These are phyloP conservation scores for Rattus rattus DNA, from an alignment of 2,113 vertebrate genomes.

Conservation along the genomic window DNA sequence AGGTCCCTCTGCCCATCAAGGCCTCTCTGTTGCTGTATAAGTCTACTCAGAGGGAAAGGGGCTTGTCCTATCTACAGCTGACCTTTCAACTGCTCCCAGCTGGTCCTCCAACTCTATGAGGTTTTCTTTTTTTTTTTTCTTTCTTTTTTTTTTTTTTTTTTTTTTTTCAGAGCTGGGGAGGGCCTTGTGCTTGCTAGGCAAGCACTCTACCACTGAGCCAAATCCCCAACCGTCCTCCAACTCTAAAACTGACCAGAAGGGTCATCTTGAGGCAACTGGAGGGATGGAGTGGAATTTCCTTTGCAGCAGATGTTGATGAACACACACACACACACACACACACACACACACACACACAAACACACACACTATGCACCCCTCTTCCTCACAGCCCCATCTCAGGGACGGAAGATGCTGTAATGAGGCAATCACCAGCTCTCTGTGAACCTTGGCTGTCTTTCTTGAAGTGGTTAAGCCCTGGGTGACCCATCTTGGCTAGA, in stretches of 20 bases:
- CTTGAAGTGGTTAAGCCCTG: slow-evolving; percentile 55
- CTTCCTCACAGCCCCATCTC: neutral
- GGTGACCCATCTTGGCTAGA: slow-evolving; percentile 63
- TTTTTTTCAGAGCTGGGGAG: too few species aligned
- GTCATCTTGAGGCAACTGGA: slow-evolving; percentile 33
- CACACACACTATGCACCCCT: neutral
- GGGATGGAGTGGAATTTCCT: slow-evolving; percentile 50
- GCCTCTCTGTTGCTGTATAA: neutral
- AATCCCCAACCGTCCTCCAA: too few species aligned
- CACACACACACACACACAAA: too few species aligned
- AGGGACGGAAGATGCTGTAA: neutral
- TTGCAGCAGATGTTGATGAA: slow-evolving; percentile 53
- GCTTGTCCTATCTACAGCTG: neutral
- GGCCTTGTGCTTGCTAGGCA: too few species aligned
- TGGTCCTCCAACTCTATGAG: neutral
- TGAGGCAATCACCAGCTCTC: slow-evolving; percentile 44
- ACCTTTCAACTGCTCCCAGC: neutral
- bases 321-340: too few species aligned
- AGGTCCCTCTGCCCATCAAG: neutral
- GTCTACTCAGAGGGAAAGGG: neutral
- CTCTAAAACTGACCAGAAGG: neutral
- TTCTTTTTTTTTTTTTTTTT: too few species aligned
- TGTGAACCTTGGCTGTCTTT: slow-evolving; percentile 69
- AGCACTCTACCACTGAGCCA: too few species aligned
- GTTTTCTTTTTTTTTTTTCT: too few species aligned